Conservation (phyloP, 2,113 vertebrate genomes). For the Xiphophorus maculatus region DNA sequence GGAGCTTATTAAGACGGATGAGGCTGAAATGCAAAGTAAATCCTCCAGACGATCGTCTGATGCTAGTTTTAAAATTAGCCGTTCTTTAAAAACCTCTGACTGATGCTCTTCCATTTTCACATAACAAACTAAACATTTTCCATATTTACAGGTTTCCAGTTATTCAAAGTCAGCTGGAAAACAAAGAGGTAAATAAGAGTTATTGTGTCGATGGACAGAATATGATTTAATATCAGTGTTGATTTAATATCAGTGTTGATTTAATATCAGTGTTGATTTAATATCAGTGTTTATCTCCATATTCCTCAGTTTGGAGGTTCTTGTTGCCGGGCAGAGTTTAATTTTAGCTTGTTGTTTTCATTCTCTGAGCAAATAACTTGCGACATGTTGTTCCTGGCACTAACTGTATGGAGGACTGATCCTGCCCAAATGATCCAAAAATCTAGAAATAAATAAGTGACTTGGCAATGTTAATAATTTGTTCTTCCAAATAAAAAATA, state of each 20-base stretch:
- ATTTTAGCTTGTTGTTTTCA: not conserved
- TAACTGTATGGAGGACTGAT: not conserved
- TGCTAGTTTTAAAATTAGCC: not conserved
- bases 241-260: no score
- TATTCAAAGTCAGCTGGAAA: not conserved
- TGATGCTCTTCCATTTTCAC: not conserved
- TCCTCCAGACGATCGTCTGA: not conserved
- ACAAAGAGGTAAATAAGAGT: no score
- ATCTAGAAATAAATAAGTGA: no score
- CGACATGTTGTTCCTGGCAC: not conserved
- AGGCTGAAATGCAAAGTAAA: slow-evolving; percentile 3
- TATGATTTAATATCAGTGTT: no score
- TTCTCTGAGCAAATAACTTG: not conserved
- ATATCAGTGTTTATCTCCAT: no score
- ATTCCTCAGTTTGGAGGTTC: no score
- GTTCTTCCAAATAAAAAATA: no score
- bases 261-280: no score
- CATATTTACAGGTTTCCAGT: not conserved
- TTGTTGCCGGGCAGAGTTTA: not conserved
- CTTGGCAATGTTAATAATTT: no score
- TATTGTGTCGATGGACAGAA: no score
- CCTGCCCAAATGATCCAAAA: no score
- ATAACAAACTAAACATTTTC: not conserved
- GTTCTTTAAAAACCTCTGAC: not conserved
- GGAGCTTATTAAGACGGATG: slow-evolving; percentile 22